Evolutionary conservation across 2,888 invertebrate species (phyloP), one percentile per base, ranked within the genome.

Genomic region (Ferdinandea cuprea): DNA sequence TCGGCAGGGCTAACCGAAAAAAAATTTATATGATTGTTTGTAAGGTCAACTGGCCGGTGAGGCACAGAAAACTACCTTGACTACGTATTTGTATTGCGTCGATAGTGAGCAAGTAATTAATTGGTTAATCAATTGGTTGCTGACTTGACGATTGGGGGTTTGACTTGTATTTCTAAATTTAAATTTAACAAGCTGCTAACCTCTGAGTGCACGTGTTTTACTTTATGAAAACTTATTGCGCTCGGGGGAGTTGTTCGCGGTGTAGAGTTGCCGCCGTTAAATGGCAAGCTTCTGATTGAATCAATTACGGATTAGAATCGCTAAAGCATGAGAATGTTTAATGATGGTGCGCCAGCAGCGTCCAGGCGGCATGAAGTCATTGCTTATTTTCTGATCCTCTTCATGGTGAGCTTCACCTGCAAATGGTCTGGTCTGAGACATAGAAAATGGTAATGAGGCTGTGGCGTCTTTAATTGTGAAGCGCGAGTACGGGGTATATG

Each of bases 121-220:
- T 78, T 63, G 71, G 32, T 61, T 30, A 40, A 72, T 65, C 78
- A 72, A 65, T 65, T 52, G 77, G 71, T 63, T 71, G 71, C 3
- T 32, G 71, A 32, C 54, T 44, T 17, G 65, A 59, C 42, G 58
- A 54, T 32, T n/a, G n/a, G 21, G 58, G 42, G 76, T 35, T 63
- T 69, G 69, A 48, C 69, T 35, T 66, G 40, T 58, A 63, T 63
- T 72, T 58, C 52, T 30, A 9, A 40, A 78, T 79, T 73, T 61
- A 73, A 79, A 42, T 40, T 59, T 61, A 80, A 76, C 69, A 69
- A 80, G 76, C 69, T 69, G 80, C 69, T 80, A 59, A 69, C 76
- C 63, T 69, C 69, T 50, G 50, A 76, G 58, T 52, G 63, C 44
- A 69, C 58, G 74, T 74, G 74, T 74, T 52, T 69, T 74, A 13